These are phyloP conservation scores for Apteryx mantelli DNA, from an alignment of 2,113 vertebrate species.

Conservation along the genomic window DNA sequence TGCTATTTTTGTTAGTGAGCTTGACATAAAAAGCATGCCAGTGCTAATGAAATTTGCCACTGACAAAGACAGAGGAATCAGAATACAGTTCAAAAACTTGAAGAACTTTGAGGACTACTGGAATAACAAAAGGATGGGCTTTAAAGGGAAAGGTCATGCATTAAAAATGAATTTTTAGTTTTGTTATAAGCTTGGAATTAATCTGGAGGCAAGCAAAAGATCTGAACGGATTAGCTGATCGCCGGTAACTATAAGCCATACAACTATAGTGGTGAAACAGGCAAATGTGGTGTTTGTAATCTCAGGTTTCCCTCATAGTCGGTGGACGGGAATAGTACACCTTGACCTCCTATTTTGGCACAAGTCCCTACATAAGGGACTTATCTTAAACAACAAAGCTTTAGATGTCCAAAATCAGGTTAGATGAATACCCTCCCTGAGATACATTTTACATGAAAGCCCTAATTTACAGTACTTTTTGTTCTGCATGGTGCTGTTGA, in stretches of 20 bases:
- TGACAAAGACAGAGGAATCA: neutral
- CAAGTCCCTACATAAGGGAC: neutral
- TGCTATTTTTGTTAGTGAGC: neutral
- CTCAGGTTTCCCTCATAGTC: neutral
- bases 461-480: neutral
- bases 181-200: neutral
- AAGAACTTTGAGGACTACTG: neutral
- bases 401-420: neutral
- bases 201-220: neutral
- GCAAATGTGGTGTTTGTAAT: neutral
- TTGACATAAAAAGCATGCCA: neutral
- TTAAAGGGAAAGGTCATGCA: neutral
- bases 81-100: neutral
- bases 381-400: neutral
- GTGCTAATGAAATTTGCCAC: neutral
- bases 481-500: neutral
- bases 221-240: neutral
- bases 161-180: neutral
- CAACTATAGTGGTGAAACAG: neutral
- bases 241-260: neutral
- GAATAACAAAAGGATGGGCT: neutral
- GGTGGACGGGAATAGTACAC: neutral
- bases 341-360: neutral
- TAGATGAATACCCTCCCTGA: neutral
- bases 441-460: neutral